Evolutionary conservation across 2,113 vertebrate species (phyloP).

Genomic region (Sphyrna mokarran): DNA sequence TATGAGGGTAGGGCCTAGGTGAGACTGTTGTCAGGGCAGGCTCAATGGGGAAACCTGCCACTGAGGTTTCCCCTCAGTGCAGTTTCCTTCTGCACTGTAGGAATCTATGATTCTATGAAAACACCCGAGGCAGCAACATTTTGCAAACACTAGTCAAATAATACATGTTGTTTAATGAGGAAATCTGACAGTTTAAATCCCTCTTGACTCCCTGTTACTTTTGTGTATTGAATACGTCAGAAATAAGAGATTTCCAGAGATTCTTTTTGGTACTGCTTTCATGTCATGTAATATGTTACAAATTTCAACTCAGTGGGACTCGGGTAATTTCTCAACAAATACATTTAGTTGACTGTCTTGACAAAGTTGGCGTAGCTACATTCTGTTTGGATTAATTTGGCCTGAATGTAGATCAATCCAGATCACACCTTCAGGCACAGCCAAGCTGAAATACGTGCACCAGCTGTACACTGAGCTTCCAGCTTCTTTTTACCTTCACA

Average conservation of each 20-base stretch:
- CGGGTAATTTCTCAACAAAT: neutral
- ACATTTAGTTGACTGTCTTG: neutral
- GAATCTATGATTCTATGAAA: neutral
- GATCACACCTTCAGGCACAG: neutral
- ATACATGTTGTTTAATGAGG: neutral
- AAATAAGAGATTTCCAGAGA: neutral
- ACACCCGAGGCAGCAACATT: neutral
- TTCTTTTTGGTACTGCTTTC: neutral
- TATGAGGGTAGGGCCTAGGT: too few relatives aligned
- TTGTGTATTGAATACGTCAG: neutral
- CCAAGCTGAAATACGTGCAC: neutral
- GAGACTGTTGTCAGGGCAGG: too few relatives aligned
- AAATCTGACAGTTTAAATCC: neutral
- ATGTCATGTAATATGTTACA: neutral
- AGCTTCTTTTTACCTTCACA: neutral
- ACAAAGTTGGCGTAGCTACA: neutral
- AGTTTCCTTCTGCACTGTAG: too few relatives aligned
- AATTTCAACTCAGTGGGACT: neutral
- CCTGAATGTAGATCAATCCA: neutral
- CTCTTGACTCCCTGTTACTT: neutral
- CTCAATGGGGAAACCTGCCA: too few relatives aligned
- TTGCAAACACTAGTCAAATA: neutral
- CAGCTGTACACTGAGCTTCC: neutral
- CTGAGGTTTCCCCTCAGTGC: too few relatives aligned
- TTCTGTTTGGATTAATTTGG: neutral